These are phyloP conservation scores for Homarus gammarus DNA, from an alignment of 2,888 invertebrate genomes.

Conservation along the genomic window DNA sequence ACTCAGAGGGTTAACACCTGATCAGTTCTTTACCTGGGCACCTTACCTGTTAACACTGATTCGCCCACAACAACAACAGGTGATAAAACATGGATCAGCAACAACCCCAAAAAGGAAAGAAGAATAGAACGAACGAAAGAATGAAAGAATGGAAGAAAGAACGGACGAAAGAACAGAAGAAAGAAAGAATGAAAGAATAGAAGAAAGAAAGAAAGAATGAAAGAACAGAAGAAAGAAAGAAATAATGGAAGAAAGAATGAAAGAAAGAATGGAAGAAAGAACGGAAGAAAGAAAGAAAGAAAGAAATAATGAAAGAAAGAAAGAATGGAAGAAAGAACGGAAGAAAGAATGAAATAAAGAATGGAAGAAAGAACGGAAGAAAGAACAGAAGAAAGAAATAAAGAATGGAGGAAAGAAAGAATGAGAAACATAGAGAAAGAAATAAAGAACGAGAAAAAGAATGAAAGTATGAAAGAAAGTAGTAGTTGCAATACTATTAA, in stretches of 20 bases:
- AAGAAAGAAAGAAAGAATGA: not conserved
- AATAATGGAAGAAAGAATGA: not conserved
- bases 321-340: not conserved
- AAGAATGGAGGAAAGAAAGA: not conserved
- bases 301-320: not conserved
- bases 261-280: not conserved
- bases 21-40: no score
- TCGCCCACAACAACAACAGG: no score
- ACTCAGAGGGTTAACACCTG: no score
- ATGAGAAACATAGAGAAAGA: no score
- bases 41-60: no score
- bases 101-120: no score
- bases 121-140: not conserved
- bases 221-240: not conserved
- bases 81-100: not conserved
- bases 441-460: not conserved
- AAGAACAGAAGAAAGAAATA: no score
- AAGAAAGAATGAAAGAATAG: not conserved
- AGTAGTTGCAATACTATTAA: no score
- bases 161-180: not conserved
- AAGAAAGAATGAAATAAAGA: not conserved
- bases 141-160: not conserved
- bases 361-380: not conserved
- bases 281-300: not conserved
- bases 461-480: no score